Evolutionary conservation across 2,113 vertebrate genomes (phyloP).

Genomic region (Centrocercus urophasianus): DNA sequence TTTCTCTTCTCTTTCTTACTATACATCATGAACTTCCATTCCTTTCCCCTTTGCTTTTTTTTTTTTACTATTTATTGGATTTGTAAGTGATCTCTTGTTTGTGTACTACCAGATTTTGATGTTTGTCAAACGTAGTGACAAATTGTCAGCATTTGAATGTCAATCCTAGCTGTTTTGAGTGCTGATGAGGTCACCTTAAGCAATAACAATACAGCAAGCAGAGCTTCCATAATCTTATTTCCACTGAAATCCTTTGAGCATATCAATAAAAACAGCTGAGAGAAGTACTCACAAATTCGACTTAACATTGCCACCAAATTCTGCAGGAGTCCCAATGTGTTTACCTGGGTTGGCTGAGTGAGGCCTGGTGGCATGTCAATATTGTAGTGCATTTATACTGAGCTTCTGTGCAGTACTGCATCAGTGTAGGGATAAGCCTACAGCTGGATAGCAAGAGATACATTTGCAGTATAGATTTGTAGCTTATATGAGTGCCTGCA

Average conservation of each 20-base stretch:
- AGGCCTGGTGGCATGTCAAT: neutral
- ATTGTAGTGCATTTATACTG: neutral
- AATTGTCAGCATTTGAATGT: neutral
- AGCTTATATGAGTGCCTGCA: neutral
- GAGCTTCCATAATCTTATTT: neutral
- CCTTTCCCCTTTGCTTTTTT: neutral
- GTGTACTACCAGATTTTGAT: neutral
- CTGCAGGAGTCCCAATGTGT: neutral
- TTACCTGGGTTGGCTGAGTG: neutral
- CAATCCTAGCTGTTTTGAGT: neutral
- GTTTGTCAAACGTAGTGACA: neutral
- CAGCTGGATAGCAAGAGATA: neutral
- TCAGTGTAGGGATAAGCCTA: neutral
- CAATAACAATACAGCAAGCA: neutral
- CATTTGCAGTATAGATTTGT: neutral
- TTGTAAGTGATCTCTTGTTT: neutral
- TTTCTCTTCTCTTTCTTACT: neutral
- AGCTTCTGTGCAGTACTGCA: neutral
- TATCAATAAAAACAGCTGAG: neutral
- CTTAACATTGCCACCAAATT: neutral
- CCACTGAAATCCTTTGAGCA: neutral
- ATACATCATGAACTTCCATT: neutral
- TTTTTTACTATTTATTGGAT: neutral
- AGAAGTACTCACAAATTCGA: accelerated
- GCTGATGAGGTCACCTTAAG: neutral